phyloP scores from a whole-genome alignment of 2,888 invertebrate species.

The Pegoplata infirma region DNA sequence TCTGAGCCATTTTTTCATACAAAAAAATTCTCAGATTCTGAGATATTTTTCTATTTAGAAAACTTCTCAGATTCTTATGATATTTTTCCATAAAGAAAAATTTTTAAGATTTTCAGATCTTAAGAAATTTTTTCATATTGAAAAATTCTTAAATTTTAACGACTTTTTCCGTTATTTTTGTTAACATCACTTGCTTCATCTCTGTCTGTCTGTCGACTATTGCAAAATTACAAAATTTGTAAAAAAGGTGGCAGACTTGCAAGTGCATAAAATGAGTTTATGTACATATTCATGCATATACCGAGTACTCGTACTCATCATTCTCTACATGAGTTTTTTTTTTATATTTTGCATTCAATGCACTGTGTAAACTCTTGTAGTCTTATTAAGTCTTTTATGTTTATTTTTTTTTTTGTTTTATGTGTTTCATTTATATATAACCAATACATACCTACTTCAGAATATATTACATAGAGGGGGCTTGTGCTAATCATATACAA shows the following conservation, averaged over 20 bases:
- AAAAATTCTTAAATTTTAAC: no score
- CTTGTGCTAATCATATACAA: slow-evolving; percentile 30
- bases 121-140: no score
- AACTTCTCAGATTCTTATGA: no score
- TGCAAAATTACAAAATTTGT: slow-evolving; percentile 15
- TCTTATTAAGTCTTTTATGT: slow-evolving; percentile 18
- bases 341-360: no score
- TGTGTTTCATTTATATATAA: not conserved
- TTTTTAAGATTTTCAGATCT: no score
- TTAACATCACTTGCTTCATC: slow-evolving; percentile 21
- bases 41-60: no score
- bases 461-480: slow-evolving; percentile 21
- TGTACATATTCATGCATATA: not conserved
- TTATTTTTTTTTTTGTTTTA: not conserved
- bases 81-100: no score
- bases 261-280: slow-evolving; percentile 39
- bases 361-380: not conserved
- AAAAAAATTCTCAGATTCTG: no score
- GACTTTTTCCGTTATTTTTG: no score
- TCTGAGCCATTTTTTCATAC: no score
- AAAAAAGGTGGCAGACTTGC: slow-evolving; percentile 39
- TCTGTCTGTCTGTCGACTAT: not conserved
- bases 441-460: not conserved
- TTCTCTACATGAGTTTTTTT: not conserved
- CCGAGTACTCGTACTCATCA: not conserved